A percentile compares a stretch with the other conserved stretches of the same genome.
Conservation (phyloP, 2,113 vertebrate genomes). For the Quiscalus mexicanus region DNA sequence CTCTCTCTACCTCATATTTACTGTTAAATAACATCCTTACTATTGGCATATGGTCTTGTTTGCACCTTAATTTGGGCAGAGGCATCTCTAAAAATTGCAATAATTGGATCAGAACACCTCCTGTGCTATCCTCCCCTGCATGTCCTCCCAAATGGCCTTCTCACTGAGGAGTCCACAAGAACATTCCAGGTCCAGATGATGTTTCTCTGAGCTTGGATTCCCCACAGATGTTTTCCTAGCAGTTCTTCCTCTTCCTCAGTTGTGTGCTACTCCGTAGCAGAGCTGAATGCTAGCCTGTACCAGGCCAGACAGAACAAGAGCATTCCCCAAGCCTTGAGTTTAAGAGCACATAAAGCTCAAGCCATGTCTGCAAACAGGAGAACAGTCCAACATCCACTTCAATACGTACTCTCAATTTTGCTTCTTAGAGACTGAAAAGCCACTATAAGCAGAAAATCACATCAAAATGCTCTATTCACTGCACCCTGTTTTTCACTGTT, state of each 20-base stretch:
- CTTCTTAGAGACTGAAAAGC: neutral
- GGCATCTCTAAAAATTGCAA: rapidly evolving
- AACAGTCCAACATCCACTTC: neutral
- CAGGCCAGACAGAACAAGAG: neutral
- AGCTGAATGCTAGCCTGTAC: neutral
- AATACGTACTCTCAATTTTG: neutral
- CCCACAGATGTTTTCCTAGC: neutral
- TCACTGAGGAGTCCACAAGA: neutral
- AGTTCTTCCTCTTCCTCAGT: neutral
- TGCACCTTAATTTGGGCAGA: neutral
- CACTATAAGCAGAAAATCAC: neutral
- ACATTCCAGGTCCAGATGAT: neutral
- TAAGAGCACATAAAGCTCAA: neutral
- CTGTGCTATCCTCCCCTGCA: neutral
- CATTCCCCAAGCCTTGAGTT: neutral
- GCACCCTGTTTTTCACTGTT: neutral
- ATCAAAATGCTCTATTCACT: neutral
- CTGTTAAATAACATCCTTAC: neutral
- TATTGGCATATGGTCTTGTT: neutral
- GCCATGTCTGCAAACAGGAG: neutral
- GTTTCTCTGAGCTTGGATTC: neutral
- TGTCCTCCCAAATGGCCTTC: neutral
- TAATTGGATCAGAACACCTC: neutral
- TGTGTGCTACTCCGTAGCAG: neutral
- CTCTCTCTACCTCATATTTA: neutral